Conservation (phyloP, 1,140 invertebrate species). For the Pseudomyrmex gracilis region DNA sequence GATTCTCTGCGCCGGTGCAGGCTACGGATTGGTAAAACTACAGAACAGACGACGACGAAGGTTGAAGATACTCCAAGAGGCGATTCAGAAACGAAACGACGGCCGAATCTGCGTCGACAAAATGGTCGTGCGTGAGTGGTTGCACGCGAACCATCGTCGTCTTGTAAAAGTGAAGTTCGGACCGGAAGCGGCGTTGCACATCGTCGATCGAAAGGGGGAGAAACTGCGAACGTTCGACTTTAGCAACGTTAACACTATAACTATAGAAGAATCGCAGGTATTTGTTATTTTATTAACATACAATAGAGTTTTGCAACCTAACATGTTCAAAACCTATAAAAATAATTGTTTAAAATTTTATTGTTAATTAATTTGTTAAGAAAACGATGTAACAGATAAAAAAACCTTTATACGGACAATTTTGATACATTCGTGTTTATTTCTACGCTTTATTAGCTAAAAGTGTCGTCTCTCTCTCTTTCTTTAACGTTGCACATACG, state of each 20-base stretch:
- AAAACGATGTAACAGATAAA: neutral
- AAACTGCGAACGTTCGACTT: slow-evolving; percentile 94
- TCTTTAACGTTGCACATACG: slow-evolving; percentile 11
- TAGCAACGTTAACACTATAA: slow-evolving; percentile 90
- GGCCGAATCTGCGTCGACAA: slow-evolving; percentile 93
- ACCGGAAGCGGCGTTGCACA: slow-evolving; percentile 92
- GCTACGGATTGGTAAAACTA: slow-evolving; percentile 96
- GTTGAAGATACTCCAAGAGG: slow-evolving; percentile 94
- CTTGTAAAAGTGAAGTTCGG: slow-evolving; percentile 96
- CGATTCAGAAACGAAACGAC: slow-evolving; percentile 87
- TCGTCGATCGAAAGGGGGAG: slow-evolving; percentile 95
- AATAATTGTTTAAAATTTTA: too few species aligned
- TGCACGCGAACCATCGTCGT: slow-evolving; percentile 96
- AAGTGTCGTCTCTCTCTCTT: neutral
- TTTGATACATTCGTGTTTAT: neutral
- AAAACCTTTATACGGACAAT: neutral
- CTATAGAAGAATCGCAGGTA: slow-evolving; percentile 92
- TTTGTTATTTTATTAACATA: neutral
- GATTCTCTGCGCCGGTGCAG: slow-evolving; percentile 95
- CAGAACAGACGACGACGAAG: slow-evolving; percentile 93
- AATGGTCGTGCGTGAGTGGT: slow-evolving; percentile 97
- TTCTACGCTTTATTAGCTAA: slow-evolving; percentile 12
- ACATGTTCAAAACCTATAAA: neutral
- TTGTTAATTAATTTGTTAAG: too few species aligned
- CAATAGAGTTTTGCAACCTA: neutral